These are phyloP conservation scores for Drosophila gaucha DNA, from an alignment of 2,888 invertebrate species.

Conservation along the genomic window DNA sequence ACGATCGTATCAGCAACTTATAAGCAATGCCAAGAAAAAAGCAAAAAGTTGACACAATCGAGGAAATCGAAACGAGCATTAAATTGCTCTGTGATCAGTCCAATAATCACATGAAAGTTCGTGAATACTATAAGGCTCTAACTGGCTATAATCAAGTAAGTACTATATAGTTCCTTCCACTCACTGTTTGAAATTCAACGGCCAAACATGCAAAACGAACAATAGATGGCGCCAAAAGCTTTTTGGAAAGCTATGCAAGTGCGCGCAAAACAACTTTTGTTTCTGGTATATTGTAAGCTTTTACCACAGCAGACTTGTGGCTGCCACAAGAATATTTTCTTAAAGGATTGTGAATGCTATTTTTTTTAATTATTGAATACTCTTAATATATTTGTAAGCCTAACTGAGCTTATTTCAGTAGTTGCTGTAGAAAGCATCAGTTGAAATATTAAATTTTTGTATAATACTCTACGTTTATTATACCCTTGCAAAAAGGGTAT, in stretches of 20 bases:
- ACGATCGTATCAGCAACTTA: not conserved
- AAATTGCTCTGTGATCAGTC: constrained; percentile 92
- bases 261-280: too few relatives aligned
- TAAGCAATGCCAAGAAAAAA: constrained; percentile 81
- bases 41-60: constrained; percentile 83
- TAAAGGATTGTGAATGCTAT: not conserved
- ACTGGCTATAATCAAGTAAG: constrained; percentile 90
- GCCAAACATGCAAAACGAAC: not conserved
- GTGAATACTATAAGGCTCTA: constrained; percentile 90
- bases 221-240: constrained; percentile 23
- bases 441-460: too few relatives aligned
- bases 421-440: too few relatives aligned
- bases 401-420: too few relatives aligned
- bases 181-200: constrained; percentile 18
- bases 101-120: constrained; percentile 90
- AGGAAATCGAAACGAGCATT: constrained; percentile 85
- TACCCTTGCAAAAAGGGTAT: too few relatives aligned
- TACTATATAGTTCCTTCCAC: too few relatives aligned
- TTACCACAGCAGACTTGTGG: not conserved
- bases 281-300: not conserved
- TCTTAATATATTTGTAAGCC: too few relatives aligned
- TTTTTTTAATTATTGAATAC: too few relatives aligned
- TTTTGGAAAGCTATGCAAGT: constrained; percentile 1
- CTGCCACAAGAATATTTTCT: not conserved
- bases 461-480: too few relatives aligned